Base-by-base conservation (phyloP, 2,888 invertebrate genomes). In the Drosophila kambysellisi region DNA sequence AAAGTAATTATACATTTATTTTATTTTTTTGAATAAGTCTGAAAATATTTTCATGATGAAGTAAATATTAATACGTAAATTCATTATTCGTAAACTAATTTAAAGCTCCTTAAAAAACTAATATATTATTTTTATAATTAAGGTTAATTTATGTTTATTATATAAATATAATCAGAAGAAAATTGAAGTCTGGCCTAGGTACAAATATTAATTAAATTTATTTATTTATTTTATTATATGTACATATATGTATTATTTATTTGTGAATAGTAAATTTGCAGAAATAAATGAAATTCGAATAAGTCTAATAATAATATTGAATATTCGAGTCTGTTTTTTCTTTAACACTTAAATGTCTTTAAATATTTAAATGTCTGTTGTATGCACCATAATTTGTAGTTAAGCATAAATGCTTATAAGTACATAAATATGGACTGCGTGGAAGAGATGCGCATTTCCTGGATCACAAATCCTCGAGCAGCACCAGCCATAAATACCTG, bases 401-500 rank as follows among this genome's bases (percentile, higher is more conserved):
- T 29, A 51, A 30, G 30, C 29, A 29, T 32, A n/a, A 30, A 29
- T 30, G 51, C n/a, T 32, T 32, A n/a, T n/a, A 32, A 17, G 29
- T n/a, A 32, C 51, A 51, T 51, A 30, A 51, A 51, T 30, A 12
- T 4, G 51, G 9, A 6, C 12, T 32, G 12, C 3, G 30, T 51
- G 30, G 30, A n/a, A n/a, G 30, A 32, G 17, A n/a, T 29, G 37
- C 4, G 30, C 33, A 41, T 64, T 74, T 51, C 29, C 29, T 37
- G 39, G 53, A 35, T 43, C 66, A 63, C n/a, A 60, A 70, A 70
- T 64, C 51, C 64, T 48, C 41, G 5, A 11, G 8, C 39, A 63
- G 25, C 17, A 53, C 46, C 25, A 29, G 29, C 30, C 61, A 71
- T 71, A 75, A 79, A 71, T 67, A 71, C 75, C 79, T 68, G 60